A percentile compares a stretch with the other conserved stretches of the same genome.
Conservation (phyloP, 2,113 vertebrate genomes). For the Larimichthys crocea region DNA sequence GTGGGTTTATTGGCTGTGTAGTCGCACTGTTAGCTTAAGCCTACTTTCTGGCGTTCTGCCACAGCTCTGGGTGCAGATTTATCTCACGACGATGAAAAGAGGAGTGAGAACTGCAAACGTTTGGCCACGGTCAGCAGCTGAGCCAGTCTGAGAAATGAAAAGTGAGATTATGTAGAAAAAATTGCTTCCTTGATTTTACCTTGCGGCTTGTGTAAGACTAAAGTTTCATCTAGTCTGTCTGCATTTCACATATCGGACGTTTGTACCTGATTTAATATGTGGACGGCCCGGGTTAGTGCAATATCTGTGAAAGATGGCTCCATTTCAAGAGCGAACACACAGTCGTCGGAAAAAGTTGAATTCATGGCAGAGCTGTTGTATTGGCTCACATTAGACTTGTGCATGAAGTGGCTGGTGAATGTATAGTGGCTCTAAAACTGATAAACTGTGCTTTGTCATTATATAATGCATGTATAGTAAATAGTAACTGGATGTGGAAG, state of each 20-base stretch:
- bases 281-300: too few relatives aligned
- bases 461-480: background rate
- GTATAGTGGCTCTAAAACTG: too few relatives aligned
- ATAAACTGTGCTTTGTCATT: background rate
- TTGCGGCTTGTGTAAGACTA: background rate
- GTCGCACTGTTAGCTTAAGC: slow-evolving; percentile 53
- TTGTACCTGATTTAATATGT: too few relatives aligned
- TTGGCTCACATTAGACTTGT: background rate
- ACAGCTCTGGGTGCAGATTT: slow-evolving; percentile 54
- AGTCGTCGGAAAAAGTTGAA: too few relatives aligned
- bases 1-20: slow-evolving; percentile 66
- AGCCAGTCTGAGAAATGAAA: slow-evolving; percentile 30
- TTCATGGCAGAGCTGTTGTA: too few relatives aligned
- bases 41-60: slow-evolving; percentile 53
- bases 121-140: slow-evolving; percentile 25
- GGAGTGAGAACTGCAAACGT: slow-evolving; percentile 35
- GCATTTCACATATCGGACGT: background rate
- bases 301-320: background rate
- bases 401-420: background rate
- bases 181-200: slow-evolving; percentile 12
- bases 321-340: background rate
- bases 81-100: slow-evolving; percentile 29
- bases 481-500: background rate
- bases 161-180: slow-evolving; percentile 32
- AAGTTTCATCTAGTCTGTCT: slow-evolving; percentile 6